A percentile compares a stretch with the other conserved stretches of the same genome.
Evolutionary conservation across 1,140 invertebrate genomes (phyloP).

Genomic region (Heliconius melpomene): DNA sequence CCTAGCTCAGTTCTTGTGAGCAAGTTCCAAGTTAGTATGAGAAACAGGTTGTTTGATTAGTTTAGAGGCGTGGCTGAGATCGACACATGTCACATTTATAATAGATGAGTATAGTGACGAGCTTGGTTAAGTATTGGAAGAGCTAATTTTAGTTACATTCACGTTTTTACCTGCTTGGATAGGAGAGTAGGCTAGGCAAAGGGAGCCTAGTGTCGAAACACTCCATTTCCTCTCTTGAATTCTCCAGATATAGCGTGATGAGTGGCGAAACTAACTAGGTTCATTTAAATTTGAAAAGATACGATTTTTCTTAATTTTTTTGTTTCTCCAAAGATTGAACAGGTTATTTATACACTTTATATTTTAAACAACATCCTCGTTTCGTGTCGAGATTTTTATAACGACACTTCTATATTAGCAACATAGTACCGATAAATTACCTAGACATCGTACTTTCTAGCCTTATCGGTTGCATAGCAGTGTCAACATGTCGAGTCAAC

Average conservation of each 20-base stretch:
- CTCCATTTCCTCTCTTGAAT: no score
- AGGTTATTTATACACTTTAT: not conserved
- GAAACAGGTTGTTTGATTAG: not conserved
- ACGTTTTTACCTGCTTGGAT: no score
- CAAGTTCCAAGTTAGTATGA: not conserved
- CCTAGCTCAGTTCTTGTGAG: not conserved
- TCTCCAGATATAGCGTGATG: no score
- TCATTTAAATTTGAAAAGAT: no score
- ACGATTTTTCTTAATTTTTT: no score
- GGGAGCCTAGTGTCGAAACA: no score
- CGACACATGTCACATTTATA: conserved; percentile 26
- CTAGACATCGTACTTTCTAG: conserved; percentile 14
- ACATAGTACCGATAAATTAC: not conserved
- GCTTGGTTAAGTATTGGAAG: not conserved
- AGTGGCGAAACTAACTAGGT: no score
- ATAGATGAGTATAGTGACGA: not conserved
- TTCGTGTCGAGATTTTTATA: not conserved
- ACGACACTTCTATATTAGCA: not conserved
- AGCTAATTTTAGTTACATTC: no score
- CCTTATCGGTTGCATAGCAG: conserved; percentile 10
- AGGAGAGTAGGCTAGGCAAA: no score
- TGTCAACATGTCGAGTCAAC: conserved; percentile 1
- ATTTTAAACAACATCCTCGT: not conserved
- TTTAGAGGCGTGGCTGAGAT: conserved; percentile 21
- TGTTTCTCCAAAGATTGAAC: no score